phyloP scores from a whole-genome alignment of 2,113 vertebrate genomes.

The Delphinapterus leucas region DNA sequence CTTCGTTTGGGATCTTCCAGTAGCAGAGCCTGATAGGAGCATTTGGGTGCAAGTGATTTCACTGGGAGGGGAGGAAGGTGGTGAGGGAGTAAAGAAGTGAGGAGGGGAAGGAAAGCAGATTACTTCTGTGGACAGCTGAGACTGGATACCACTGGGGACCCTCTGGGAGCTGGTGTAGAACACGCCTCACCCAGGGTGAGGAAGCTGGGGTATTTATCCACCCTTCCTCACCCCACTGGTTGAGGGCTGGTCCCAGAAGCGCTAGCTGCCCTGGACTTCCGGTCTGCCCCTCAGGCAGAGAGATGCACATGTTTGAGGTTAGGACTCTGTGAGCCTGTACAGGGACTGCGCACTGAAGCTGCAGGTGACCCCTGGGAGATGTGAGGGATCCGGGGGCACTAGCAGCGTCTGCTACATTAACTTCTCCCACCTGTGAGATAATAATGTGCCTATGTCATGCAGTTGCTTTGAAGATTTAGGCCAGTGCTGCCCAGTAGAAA shows the following conservation, averaged over 20 bases:
- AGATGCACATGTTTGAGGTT: background rate
- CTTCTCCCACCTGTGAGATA: background rate
- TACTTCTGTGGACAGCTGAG: background rate
- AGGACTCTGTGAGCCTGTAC: background rate
- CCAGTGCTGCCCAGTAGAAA: background rate
- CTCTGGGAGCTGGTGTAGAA: background rate
- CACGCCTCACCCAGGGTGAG: too few relatives aligned
- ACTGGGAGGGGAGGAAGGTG: background rate
- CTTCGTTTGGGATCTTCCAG: background rate
- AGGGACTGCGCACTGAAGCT: background rate
- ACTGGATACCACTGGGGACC: too few relatives aligned
- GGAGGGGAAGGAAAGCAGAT: background rate
- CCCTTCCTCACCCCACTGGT: background rate
- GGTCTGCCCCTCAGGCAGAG: background rate
- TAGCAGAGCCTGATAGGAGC: background rate
- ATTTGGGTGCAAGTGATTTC: background rate
- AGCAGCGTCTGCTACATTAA: background rate
- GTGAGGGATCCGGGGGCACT: fast-evolving
- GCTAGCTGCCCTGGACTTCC: fast-evolving
- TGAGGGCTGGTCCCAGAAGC: background rate
- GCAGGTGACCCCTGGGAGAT: background rate
- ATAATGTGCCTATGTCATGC: background rate
- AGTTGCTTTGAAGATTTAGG: background rate
- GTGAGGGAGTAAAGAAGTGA: background rate
- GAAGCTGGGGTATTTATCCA: background rate